phyloP scores from a whole-genome alignment of 2,113 vertebrate genomes.

The Ammospiza caudacuta region DNA sequence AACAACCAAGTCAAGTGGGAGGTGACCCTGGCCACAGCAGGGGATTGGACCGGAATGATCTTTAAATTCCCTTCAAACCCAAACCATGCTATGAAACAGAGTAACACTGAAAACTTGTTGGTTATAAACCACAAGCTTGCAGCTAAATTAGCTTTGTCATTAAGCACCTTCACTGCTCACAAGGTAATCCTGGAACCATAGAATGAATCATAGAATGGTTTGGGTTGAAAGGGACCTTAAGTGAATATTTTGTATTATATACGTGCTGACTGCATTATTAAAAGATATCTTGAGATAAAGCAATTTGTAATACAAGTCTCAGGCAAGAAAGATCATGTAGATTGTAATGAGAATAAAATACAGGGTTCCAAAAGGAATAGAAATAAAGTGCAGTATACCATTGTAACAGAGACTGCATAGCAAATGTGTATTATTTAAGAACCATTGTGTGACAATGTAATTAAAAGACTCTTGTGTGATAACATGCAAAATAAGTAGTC shows the following conservation, averaged over 20 bases:
- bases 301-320: slow-evolving; percentile 36
- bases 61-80: not conserved
- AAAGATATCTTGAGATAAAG: slow-evolving; percentile 6
- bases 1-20: not conserved
- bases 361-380: not conserved
- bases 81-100: not conserved
- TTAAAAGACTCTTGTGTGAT: not conserved
- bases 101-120: not conserved
- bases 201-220: not conserved
- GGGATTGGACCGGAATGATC: not conserved
- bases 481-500: not conserved
- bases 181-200: not conserved
- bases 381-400: not conserved
- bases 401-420: not conserved
- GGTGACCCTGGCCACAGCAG: not conserved
- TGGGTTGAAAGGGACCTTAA: not conserved
- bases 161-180: slow-evolving; percentile 3
- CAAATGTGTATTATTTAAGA: slow-evolving; percentile 13
- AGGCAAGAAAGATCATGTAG: slow-evolving; percentile 2
- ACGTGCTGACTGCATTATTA: slow-evolving; percentile 29
- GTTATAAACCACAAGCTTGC: not conserved
- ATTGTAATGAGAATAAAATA: slow-evolving; percentile 22
- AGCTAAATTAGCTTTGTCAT: not conserved
- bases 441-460: not conserved
- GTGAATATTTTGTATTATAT: not conserved